These are phyloP conservation scores for Sebastes oblongus DNA, from an alignment of 2,797 vertebrate genomes.

Conservation along the genomic window DNA sequence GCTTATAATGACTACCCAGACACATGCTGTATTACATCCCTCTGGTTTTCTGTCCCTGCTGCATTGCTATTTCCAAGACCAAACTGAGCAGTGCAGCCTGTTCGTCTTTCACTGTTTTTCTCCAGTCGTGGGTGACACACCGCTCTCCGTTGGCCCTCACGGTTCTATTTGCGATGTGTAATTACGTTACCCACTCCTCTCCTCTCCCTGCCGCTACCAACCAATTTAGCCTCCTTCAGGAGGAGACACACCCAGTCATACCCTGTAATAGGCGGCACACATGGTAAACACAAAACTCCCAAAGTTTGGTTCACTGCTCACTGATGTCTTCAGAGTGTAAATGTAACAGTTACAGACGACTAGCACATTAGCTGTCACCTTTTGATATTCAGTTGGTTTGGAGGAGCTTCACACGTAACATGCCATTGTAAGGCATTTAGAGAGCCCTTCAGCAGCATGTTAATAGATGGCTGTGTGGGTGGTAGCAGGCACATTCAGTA, in stretches of 20 bases:
- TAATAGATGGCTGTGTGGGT: conserved; percentile 74
- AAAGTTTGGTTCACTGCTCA: conserved; percentile 9
- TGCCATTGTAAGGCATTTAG: conserved; percentile 51
- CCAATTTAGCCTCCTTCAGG: conserved; percentile 69
- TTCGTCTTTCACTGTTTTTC: conserved; percentile 40
- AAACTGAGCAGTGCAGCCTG: conserved; percentile 39
- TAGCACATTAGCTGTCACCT: conserved; percentile 55
- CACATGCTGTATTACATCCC: conserved; percentile 64
- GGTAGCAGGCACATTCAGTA: conserved; percentile 69
- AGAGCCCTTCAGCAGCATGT: conserved; percentile 70
- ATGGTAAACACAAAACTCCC: conserved; percentile 14
- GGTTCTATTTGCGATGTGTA: conserved; percentile 75
- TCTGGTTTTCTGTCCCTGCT: conserved; percentile 56
- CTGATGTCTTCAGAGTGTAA: not conserved
- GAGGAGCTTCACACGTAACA: conserved; percentile 44
- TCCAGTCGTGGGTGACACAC: conserved; percentile 64
- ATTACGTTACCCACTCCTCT: conserved; percentile 70
- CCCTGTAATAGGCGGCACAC: conserved; percentile 65
- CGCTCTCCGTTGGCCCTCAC: conserved; percentile 53
- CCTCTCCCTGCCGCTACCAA: conserved; percentile 48
- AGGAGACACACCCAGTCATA: conserved; percentile 72
- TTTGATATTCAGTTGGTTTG: conserved; percentile 49
- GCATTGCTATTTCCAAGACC: conserved; percentile 60
- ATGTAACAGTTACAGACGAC: conserved; percentile 28
- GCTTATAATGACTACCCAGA: conserved; percentile 72